These are phyloP conservation scores for Rhagoletis pomonella DNA, from an alignment of 1,140 invertebrate species.

Conservation along the genomic window DNA sequence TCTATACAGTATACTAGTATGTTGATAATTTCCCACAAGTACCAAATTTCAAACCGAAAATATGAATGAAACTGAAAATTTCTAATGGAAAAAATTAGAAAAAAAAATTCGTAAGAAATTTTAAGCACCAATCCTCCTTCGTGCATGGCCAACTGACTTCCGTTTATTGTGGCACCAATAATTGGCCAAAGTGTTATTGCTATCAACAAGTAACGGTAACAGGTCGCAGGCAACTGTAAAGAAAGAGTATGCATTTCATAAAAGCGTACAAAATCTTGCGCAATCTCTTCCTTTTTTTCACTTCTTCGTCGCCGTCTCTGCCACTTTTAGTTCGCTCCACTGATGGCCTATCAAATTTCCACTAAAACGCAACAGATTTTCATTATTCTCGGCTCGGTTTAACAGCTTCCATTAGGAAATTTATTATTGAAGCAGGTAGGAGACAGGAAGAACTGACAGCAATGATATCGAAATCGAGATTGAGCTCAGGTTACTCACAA, in stretches of 20 bases:
- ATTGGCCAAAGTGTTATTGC: not conserved
- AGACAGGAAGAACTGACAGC: not conserved
- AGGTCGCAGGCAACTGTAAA: not conserved
- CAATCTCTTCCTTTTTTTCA: not conserved
- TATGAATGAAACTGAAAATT: not conserved
- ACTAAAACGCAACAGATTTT: conserved; percentile 9
- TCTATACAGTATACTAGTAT: not conserved
- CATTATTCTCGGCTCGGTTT: not conserved
- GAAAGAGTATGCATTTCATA: not conserved
- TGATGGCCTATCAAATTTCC: conserved; percentile 19
- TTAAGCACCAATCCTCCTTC: not conserved
- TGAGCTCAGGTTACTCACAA: not conserved
- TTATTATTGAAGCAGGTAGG: conserved; percentile 29
- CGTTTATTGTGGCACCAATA: not conserved
- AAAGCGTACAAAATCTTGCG: not conserved
- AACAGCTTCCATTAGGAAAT: conserved; percentile 35
- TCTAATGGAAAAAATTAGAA: not conserved
- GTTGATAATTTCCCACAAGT: conserved; percentile 20
- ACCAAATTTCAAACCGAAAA: not conserved
- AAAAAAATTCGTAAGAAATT: not conserved
- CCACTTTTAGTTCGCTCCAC: not conserved
- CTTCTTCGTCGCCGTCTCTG: not conserved
- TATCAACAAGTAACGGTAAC: not conserved
- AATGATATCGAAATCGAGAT: conserved; percentile 26
- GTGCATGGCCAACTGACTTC: not conserved